Evolutionary conservation across 2,888 invertebrate species (phyloP).

Genomic region (Nomada fabriciana): DNA sequence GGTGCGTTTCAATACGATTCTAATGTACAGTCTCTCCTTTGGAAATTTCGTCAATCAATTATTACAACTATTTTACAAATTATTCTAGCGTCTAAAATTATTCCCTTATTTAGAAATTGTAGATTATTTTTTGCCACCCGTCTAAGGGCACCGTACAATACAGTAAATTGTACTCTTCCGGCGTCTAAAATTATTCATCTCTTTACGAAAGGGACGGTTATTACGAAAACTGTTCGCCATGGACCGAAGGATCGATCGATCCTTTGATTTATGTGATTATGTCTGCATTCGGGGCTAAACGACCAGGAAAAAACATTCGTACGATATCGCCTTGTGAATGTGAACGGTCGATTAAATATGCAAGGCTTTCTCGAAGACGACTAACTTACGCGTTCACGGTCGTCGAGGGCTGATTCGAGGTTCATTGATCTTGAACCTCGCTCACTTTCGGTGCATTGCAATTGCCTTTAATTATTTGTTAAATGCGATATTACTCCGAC

Average conservation of each 20-base stretch:
- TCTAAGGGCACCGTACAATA: too few species aligned
- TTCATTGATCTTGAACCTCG: constrained; percentile 14
- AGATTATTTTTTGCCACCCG: not conserved
- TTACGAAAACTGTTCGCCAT: not conserved
- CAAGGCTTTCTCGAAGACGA: not conserved
- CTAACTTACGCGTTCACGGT: constrained; percentile 34
- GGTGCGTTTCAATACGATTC: too few species aligned
- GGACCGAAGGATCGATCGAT: not conserved
- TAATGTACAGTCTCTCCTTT: not conserved
- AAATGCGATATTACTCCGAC: not conserved
- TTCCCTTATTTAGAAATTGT: not conserved
- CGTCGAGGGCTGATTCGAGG: constrained; percentile 20
- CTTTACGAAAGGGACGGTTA: not conserved
- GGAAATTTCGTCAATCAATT: too few species aligned
- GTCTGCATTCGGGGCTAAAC: not conserved
- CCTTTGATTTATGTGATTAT: not conserved
- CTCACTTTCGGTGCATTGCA: not conserved
- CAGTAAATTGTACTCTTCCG: not conserved
- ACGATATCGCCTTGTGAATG: not conserved
- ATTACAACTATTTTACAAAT: not conserved
- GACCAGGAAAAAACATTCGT: not conserved
- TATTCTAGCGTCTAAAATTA: not conserved
- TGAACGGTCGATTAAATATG: constrained; percentile 24
- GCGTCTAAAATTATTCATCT: not conserved
- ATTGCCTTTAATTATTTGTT: not conserved